phyloP scores from a whole-genome alignment of 2,888 invertebrate species.

The Chloroclysta siterata region DNA sequence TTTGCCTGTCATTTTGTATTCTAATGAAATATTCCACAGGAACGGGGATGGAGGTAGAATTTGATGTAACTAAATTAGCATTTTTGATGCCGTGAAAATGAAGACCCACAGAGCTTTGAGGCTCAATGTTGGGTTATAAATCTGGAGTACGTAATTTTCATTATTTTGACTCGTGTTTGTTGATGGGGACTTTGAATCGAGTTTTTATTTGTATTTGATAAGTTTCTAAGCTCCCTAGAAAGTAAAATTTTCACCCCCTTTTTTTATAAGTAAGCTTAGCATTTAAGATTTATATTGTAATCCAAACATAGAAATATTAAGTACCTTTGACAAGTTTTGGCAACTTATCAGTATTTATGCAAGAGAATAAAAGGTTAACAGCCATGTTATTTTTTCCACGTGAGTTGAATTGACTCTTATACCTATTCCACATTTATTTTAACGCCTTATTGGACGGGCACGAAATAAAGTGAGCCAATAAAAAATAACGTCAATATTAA shows the following conservation, averaged over 20 bases:
- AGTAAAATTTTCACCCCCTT: no score
- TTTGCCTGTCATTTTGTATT: conserved; percentile 77
- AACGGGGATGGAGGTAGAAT: conserved; percentile 62
- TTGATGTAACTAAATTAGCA: conserved; percentile 72
- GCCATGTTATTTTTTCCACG: not conserved
- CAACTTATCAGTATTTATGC: no score
- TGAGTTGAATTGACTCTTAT: not conserved
- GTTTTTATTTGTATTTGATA: conserved; percentile 15
- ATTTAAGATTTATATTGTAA: no score
- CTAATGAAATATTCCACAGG: conserved; percentile 77
- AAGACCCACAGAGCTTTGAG: conserved; percentile 49
- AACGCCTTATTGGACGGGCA: conserved; percentile 47
- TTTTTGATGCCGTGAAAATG: conserved; percentile 71
- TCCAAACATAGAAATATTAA: no score
- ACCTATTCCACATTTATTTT: conserved; percentile 8
- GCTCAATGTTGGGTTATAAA: conserved; percentile 46
- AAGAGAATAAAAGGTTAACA: not conserved
- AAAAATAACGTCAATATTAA: conserved; percentile 69
- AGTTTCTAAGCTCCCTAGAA: not conserved
- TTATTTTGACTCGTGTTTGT: conserved; percentile 30
- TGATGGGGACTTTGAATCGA: conserved; percentile 14
- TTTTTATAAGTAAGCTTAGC: no score
- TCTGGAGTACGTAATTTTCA: conserved; percentile 44
- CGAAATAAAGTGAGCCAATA: conserved; percentile 59
- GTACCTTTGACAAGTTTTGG: no score